Percentiles rank a stretch among this genome's conserved stretches.
phyloP scores from a whole-genome alignment of 2,113 vertebrate genomes.

The Vulpes lagopus region DNA sequence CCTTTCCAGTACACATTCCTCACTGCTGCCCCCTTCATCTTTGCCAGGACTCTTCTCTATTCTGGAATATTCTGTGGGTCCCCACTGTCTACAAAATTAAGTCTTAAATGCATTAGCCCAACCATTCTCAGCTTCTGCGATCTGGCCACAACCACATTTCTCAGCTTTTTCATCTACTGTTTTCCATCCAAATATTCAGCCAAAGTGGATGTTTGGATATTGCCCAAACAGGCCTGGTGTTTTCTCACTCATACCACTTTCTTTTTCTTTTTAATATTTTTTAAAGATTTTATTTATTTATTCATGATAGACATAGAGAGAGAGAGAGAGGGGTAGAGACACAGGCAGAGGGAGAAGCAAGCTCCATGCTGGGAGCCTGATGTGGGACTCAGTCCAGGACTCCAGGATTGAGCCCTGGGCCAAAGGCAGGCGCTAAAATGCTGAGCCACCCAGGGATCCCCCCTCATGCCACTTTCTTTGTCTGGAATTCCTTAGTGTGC shows the following conservation, averaged over 20 bases:
- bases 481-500: not conserved
- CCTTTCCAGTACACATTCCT: not conserved
- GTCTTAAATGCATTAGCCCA: not conserved
- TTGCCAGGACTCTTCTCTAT: not conserved
- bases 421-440: too few relatives aligned
- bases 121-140: not conserved
- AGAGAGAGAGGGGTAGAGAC: too few relatives aligned
- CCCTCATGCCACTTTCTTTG: not conserved
- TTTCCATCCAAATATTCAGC: not conserved
- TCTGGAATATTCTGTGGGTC: not conserved
- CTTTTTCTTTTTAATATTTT: not conserved
- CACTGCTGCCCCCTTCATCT: not conserved
- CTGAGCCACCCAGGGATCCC: too few relatives aligned
- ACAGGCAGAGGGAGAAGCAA: too few relatives aligned
- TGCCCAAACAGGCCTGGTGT: not conserved
- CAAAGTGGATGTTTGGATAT: not conserved
- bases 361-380: too few relatives aligned
- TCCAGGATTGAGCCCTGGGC: too few relatives aligned
- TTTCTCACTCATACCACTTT: not conserved
- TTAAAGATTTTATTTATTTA: too few relatives aligned
- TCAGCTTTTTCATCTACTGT: not conserved
- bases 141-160: not conserved
- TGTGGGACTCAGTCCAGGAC: too few relatives aligned
- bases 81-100: not conserved
- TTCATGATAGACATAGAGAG: too few relatives aligned